Evolutionary conservation across 2,113 vertebrate species (phyloP), one percentile per base, ranked within the genome.

Genomic region (Eleginops maclovinus): DNA sequence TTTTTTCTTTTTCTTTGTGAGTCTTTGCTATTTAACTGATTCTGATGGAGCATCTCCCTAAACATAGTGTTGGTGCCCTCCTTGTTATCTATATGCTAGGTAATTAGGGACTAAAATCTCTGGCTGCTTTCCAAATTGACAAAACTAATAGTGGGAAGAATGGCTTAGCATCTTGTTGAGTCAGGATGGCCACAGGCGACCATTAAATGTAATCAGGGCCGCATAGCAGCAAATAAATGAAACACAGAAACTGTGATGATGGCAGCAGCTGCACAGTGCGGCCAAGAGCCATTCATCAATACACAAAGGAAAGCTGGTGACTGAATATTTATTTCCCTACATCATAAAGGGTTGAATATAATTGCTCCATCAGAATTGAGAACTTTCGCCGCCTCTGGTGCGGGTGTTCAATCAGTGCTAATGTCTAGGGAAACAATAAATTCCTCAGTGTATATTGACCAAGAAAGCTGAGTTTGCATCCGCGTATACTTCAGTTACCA

Each of bases 221-320:
- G 36, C 64, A 46, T 67, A 15, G 79, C 81, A 46, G 67, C 79
- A 74, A 76, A 82, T 88, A 28, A 89, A 72, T 77, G 77, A 70
- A 89, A 72, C 62, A 67, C n/a, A 77, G 67, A 63, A 71, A 49
- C 1, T 15, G 63, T 36, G 72, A 80, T 40, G 77, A 65, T 49
- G 62, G 58, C 72, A 56, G 54, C 83, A 71, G 81, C 79, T 82
- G 85, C 83, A 51, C 40, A 36, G 26, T 21, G 65, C 46, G 9
- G 76, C 62, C 0, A 24, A 15, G 12, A 40, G 2, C 41, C 22
- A 69, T 76, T 73, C 68, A 70, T 85, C 68, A 79, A 15, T 1
- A 69, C 73, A 50, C 47, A 59, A 41, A 72, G 55, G 47, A 67
- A 77, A 69, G 65, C 49, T 78, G 17, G 41, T 68, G 68, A 73